Percentiles rank a stretch among this genome's conserved stretches.
phyloP scores from a whole-genome alignment of 2,888 invertebrate species.

The Linyphia triangularis region DNA sequence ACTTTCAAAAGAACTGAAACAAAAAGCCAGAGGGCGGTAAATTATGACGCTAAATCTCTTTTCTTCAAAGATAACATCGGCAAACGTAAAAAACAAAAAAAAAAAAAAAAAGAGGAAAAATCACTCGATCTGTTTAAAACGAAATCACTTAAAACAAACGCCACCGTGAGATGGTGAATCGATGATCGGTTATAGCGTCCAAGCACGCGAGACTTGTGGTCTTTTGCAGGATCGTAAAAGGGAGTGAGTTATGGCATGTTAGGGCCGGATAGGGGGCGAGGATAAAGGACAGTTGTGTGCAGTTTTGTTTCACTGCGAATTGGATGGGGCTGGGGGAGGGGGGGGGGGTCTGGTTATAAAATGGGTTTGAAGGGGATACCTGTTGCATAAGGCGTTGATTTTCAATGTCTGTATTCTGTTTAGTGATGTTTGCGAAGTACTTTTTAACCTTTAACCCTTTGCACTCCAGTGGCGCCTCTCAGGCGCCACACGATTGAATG shows the following conservation, averaged over 20 bases:
- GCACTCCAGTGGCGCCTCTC: too few species aligned
- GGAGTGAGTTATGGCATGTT: slow-evolving; percentile 15
- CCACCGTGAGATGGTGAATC: slow-evolving; percentile 29
- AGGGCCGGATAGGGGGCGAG: neutral
- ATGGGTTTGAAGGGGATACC: neutral
- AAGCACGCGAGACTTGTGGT: slow-evolving; percentile 53
- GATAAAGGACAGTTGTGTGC: neutral
- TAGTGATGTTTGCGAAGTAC: neutral
- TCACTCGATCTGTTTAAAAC: neutral
- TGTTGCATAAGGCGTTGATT: too few species aligned
- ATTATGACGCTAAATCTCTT: neutral
- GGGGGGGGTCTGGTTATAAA: neutral
- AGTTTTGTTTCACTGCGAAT: neutral
- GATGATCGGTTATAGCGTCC: slow-evolving; percentile 35
- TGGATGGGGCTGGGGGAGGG: neutral
- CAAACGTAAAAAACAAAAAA: neutral
- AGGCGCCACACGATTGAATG: too few species aligned
- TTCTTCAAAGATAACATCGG: neutral
- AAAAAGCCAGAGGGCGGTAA: neutral
- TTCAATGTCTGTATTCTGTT: too few species aligned
- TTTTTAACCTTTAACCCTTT: too few species aligned
- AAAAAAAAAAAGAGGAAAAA: neutral
- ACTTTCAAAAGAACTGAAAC: neutral
- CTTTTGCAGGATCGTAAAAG: slow-evolving; percentile 46
- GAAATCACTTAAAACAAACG: slow-evolving; percentile 50